Evolutionary conservation across 2,888 invertebrate species (phyloP).

Genomic region (Platerodrilus igneus): DNA sequence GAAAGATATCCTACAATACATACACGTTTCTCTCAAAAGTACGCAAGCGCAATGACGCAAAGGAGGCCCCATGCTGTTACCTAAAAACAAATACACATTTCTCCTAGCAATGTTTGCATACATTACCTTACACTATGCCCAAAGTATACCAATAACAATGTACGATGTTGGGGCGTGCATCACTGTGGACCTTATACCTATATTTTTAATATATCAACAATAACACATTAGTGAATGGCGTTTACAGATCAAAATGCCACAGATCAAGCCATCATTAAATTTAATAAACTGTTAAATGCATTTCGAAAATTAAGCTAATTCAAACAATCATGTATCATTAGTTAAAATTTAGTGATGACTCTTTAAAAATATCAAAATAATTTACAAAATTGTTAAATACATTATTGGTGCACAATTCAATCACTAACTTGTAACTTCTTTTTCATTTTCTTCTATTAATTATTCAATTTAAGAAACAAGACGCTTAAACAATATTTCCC

Average conservation of each 20-base stretch:
- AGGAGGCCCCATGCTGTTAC: constrained; percentile 44
- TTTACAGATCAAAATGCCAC: constrained; percentile 31
- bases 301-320: no score
- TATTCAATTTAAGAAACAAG: no score
- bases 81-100: constrained; percentile 44
- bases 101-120: constrained; percentile 41
- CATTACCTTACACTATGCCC: constrained; percentile 44
- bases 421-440: no score
- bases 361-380: no score
- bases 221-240: constrained; percentile 44
- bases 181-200: constrained; percentile 46
- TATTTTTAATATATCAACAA: constrained; percentile 47
- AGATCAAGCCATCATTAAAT: constrained; percentile 38
- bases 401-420: no score
- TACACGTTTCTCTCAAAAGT: constrained; percentile 9
- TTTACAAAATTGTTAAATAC: no score
- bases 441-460: no score
- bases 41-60: constrained; percentile 38
- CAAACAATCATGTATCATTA: no score
- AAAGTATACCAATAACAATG: constrained; percentile 41
- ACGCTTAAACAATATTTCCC: no score
- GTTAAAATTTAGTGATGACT: no score
- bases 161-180: constrained; percentile 37
- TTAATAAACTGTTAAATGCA: constrained; percentile 7
- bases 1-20: constrained; percentile 2